Evolutionary conservation across 2,113 vertebrate species (phyloP).

Genomic region (Caranx ignobilis): DNA sequence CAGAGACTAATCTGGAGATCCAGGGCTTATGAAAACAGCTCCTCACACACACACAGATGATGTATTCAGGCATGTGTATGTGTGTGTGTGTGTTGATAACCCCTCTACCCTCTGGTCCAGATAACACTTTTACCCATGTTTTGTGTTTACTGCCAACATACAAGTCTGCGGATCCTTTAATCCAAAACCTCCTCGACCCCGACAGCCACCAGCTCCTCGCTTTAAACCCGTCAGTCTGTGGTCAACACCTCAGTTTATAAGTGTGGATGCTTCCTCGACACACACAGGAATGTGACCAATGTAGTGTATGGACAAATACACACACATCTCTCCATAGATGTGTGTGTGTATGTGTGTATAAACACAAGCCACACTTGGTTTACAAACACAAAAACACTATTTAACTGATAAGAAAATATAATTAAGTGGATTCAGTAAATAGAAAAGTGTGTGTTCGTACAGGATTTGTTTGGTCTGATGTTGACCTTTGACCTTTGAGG

Average conservation of each 20-base stretch:
- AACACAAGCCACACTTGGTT: neutral
- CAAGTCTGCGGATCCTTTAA: neutral
- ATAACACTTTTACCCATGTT: conserved; percentile 8
- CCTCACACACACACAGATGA: conserved; percentile 32
- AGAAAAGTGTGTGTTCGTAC: no score
- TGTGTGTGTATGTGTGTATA: neutral
- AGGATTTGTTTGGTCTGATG: neutral
- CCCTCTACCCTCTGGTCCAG: conserved; percentile 17
- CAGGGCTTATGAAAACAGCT: conserved; percentile 75
- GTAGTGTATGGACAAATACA: conserved; percentile 17
- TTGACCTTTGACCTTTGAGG: conserved; percentile 3
- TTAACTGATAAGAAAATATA: no score
- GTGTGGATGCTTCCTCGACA: conserved; percentile 4
- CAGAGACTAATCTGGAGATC: conserved; percentile 81
- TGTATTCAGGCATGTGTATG: conserved; percentile 43
- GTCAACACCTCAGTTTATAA: conserved; percentile 42
- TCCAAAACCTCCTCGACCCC: neutral
- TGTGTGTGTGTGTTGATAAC: neutral
- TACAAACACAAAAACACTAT: no score
- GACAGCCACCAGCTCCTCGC: neutral
- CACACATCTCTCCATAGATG: neutral
- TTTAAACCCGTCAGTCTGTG: neutral
- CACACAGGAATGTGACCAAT: neutral
- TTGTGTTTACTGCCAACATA: conserved; percentile 21
- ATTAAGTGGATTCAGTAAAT: no score